phyloP scores from a whole-genome alignment of 2,888 invertebrate genomes.

The Apantesis nais region DNA sequence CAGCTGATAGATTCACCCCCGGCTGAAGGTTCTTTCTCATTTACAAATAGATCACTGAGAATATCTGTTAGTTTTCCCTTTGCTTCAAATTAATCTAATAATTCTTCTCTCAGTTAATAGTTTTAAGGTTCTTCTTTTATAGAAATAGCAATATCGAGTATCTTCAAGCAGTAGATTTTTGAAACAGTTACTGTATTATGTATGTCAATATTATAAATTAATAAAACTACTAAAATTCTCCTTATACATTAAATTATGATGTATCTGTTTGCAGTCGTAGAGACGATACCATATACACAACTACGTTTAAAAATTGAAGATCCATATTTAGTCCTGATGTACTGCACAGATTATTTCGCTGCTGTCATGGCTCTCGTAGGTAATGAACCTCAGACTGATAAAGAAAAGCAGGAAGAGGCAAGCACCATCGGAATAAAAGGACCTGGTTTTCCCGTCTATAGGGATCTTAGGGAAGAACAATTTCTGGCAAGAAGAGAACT shows the following conservation, averaged over 20 bases:
- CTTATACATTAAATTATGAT: background rate
- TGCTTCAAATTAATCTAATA: background rate
- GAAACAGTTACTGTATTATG: background rate
- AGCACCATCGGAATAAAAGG: constrained; percentile 57
- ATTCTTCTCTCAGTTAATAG: background rate
- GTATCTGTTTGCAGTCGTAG: constrained; percentile 7
- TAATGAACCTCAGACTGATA: constrained; percentile 49
- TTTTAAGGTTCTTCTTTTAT: background rate
- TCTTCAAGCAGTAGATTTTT: background rate
- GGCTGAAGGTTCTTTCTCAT: constrained; percentile 1
- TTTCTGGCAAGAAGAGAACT: constrained; percentile 10
- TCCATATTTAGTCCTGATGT: constrained; percentile 66
- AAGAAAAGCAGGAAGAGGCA: constrained; percentile 57
- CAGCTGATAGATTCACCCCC: constrained; percentile 47
- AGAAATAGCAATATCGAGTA: background rate
- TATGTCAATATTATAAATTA: background rate
- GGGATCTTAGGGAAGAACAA: constrained; percentile 42
- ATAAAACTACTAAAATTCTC: background rate
- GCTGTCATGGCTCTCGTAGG: constrained; percentile 61
- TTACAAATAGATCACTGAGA: background rate
- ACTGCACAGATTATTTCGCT: constrained; percentile 58
- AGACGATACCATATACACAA: constrained; percentile 41
- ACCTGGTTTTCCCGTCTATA: constrained; percentile 52
- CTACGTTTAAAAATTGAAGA: constrained; percentile 63
- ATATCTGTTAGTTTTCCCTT: background rate